Base-by-base conservation (phyloP, 2,113 vertebrate species). In the Leptocoma aspasia region DNA sequence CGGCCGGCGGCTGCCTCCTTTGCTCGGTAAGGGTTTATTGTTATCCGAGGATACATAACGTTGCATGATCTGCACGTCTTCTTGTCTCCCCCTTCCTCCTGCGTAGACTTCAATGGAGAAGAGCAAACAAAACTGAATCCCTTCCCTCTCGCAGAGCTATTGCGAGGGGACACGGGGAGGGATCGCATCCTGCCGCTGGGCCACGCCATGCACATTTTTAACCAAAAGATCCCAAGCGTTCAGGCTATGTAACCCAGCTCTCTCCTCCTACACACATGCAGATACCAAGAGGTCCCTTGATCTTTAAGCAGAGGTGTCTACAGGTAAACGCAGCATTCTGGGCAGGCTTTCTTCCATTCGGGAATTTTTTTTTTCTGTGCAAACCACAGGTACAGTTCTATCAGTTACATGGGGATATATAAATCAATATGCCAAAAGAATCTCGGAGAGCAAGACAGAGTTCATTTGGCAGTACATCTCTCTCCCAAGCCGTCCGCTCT, bases 31-130 rank as follows among this genome's bases (percentile, higher is more conserved):
- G 22, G 50, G 59, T n/a, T 68, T 89, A 84, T 90, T 95, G 86
- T 96, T 86, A 64, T 27, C 80, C 60, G 37, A 21, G 52, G 24
- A 41, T 90, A 42, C 82, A n/a, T 81, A 89, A 59, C 86, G 13
- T 20, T 89, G 89, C 92, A 31, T 78, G 94, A 89, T 78, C 82
- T 33, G 95, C 85, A 63, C 81, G 70, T 93, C 87, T 7, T 49
- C 71, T 64, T 33, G 82, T 47, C 61, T 73, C 20, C 89, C 61
- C 35, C 53, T 52, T 90, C 56, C 73, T 64, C 33, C n/a, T 91
- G 8, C 88, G 30, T 30, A 60, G 90, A 56, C 92, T 90, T 88
- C 27, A 70, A 1, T 63, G 85, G 86, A 89, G 71, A 84, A 22
- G 69, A 50, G 86, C 87, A 47, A 85, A 56, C 54, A 37, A 8